Base-by-base conservation (phyloP, 2,113 vertebrate genomes). In the Bos indicus region DNA sequence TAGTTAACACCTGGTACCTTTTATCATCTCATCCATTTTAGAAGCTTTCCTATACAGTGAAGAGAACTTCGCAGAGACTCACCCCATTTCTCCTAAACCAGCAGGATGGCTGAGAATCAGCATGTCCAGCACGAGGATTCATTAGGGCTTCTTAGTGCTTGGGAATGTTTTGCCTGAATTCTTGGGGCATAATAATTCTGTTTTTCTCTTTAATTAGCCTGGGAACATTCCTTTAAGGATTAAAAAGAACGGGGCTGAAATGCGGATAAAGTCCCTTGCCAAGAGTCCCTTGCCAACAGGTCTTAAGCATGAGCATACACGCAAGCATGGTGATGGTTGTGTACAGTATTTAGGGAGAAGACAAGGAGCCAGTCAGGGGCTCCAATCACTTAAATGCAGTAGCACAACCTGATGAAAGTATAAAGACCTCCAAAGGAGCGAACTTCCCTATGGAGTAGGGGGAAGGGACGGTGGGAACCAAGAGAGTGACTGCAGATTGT, bases 141-240 rank as follows among this genome's bases (percentile, higher is more conserved):
- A 97, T 59, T 4, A n/a, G 82, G 74, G 2, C 64, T 94, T 19
- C 21, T 81, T 23, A 0, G 2, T 51, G 67, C 46, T 95, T 57
- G 90, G 62, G 13, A 93, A 90, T 93, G 46, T 88, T 98, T 88
- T 48, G 17, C 74, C 51, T 90, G 21, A 96, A 82, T 82, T 30
- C 82, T 83, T 1, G 6, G 30, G 2, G 52, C 64, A 3, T 30
- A 9, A 5, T 87, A 48, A 80, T 62, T 59, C 52, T 54, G 96
- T 85, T 16, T 36, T 86, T 62, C 52, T 64, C 90, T 52, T 95
- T 71, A 83, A 80, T 60, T 77, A 74, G 83, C 67, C 89, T 54
- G 84, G 88, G 95, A 84, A 92, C 89, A 92, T 97, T 95, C 95
- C 81, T 96, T 62, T 85, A 48, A 89, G 93, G 28, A 78, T 95